These are phyloP conservation scores for Bombus pyrosoma DNA, from an alignment of 1,140 invertebrate species.

Conservation along the genomic window DNA sequence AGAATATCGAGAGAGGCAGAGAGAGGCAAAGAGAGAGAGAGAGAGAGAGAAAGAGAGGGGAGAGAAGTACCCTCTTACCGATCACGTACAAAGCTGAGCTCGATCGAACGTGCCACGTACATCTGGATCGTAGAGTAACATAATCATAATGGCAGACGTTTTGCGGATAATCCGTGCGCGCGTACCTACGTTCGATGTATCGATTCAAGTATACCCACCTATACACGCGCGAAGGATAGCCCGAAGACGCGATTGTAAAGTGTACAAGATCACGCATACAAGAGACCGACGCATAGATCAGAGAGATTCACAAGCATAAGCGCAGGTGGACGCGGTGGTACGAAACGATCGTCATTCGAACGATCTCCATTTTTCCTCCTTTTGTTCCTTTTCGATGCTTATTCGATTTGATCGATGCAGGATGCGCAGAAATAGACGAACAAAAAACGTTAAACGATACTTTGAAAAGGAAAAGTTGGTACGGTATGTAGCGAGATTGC, in stretches of 20 bases:
- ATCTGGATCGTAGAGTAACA: conserved; percentile 69
- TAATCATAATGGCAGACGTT: conserved; percentile 70
- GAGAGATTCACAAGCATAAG: not conserved
- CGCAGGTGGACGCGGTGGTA: conserved; percentile 13
- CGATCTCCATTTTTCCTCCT: conserved; percentile 13
- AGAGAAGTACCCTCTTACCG: conserved; percentile 56
- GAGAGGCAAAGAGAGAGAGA: no score
- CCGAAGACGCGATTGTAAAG: not conserved
- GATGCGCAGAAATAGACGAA: not conserved
- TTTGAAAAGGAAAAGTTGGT: not conserved
- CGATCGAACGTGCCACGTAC: conserved; percentile 64
- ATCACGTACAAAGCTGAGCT: conserved; percentile 63
- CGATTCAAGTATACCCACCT: conserved; percentile 38
- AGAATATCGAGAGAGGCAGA: conserved; percentile 1
- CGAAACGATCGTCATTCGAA: conserved; percentile 52
- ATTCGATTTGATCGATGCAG: conserved; percentile 28
- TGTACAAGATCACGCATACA: not conserved
- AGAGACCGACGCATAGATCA: not conserved
- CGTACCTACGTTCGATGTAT: conserved; percentile 50
- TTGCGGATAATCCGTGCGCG: conserved; percentile 67
- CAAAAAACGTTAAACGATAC: not conserved
- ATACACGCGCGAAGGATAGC: conserved; percentile 5
- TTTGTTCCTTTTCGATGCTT: conserved; percentile 6
- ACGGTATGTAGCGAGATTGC: conserved; percentile 9
- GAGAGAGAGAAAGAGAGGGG: not conserved